phyloP scores from a whole-genome alignment of 2,113 vertebrate genomes.

The Anguilla japonica region DNA sequence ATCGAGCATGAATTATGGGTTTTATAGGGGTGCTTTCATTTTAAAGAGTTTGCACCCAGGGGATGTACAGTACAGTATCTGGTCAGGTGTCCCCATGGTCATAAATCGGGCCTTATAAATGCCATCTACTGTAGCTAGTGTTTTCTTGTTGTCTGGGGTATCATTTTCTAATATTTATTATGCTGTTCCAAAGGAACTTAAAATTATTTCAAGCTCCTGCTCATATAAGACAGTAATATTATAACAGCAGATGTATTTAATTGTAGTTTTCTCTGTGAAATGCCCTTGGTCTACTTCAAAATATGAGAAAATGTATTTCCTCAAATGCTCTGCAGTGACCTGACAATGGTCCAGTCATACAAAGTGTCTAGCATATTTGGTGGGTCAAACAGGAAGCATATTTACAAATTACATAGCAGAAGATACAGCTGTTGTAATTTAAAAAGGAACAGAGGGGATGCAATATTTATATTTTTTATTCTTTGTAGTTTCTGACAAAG shows the following conservation, averaged over 20 bases:
- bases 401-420: background rate
- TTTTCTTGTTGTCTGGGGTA: background rate
- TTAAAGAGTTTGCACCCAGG: background rate
- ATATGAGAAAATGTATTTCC: background rate
- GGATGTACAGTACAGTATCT: background rate
- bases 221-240: background rate
- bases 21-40: background rate
- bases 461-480: conserved; percentile 20
- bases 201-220: background rate
- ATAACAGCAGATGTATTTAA: background rate
- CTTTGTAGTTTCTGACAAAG: background rate
- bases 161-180: background rate
- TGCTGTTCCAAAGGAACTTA: background rate
- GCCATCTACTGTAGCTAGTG: background rate
- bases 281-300: background rate
- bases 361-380: background rate
- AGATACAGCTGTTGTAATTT: background rate
- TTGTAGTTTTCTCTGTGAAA: background rate
- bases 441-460: background rate
- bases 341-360: background rate
- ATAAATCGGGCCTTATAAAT: background rate
- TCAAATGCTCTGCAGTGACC: background rate
- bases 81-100: background rate
- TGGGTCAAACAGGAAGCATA: background rate
- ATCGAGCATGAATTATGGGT: background rate